Evolutionary conservation across 2,113 vertebrate species (phyloP).

Genomic region (Zapornia atra): DNA sequence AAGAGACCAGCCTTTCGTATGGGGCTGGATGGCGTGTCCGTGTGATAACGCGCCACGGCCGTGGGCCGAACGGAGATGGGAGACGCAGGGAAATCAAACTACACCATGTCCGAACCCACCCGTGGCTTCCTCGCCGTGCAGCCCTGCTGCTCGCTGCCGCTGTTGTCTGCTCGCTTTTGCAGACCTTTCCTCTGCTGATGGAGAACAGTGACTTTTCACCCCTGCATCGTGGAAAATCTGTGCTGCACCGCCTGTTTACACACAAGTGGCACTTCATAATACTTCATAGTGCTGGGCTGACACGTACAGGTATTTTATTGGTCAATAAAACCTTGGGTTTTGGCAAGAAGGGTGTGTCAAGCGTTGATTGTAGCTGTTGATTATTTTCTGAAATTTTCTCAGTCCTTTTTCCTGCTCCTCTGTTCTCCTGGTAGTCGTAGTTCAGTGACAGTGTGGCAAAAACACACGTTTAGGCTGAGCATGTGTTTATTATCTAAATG

Average conservation of each 20-base stretch:
- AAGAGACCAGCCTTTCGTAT: rapidly evolving
- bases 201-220: neutral
- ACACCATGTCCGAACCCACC: rapidly evolving
- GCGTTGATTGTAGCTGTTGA: neutral
- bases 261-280: neutral
- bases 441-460: neutral
- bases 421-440: neutral
- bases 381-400: neutral
- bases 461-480: neutral
- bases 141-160: neutral
- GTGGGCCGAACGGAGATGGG: neutral
- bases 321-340: neutral
- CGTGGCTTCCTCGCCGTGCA: rapidly evolving
- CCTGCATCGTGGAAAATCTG: neutral
- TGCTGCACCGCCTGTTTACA: neutral
- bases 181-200: neutral
- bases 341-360: neutral
- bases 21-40: rapidly evolving
- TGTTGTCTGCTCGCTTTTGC: rapidly evolving
- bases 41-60: rapidly evolving
- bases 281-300: neutral
- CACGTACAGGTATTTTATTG: neutral
- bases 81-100: neutral
- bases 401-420: neutral
- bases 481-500: neutral